Base-by-base conservation (phyloP, 2,888 invertebrate genomes). In the Himalopsyche kuldschensis region DNA sequence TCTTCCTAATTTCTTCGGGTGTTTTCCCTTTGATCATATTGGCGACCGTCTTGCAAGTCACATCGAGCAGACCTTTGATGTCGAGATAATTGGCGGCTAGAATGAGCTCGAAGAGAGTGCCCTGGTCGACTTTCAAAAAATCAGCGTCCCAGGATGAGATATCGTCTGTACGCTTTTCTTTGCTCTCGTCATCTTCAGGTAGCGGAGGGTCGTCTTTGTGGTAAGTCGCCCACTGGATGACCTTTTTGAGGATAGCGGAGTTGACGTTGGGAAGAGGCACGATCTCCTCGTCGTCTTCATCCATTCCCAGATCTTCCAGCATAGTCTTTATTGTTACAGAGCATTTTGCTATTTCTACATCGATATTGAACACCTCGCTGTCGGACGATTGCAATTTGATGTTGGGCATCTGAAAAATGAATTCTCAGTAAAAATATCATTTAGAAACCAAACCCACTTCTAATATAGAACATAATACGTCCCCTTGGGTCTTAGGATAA, bases 141-240 rank as follows among this genome's bases (percentile, higher is more conserved):
- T 99, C 99, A 0, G 98, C 97, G 92, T 99, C 99, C 99, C 99
- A 99, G 0, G 98, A 97, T 31, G 97, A 97, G 87, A 99, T 99
- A 89, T 99, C 99, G 89, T 99, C 99, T 0, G 99, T 99, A n/a
- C 99, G 93, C 88, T 99, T 99, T 89, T 98, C 98, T 89, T 97
- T 97, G 90, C 97, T 98, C 89, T 99, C 99, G 88, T 99, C 98
- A 88, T 99, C 99, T 90, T 98, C 98, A 10, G 98, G 96, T 88
- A 97, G 95, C 82, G 98, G 97, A 31, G 98, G 97, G 89, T 99
- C 99, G 88, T 99, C 96, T 91, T 97, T 97, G 89, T 98, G 97
- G 88, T 97, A 97, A 0, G 96, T 97, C 0, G 97, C 97, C 97
- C 97, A 97, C 87, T 97, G 96, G 86, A 97, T 95, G 0, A 97